Percentiles rank a stretch among this genome's conserved stretches.
These are phyloP conservation scores for Sphaerophoria rueppellii DNA, from an alignment of 2,888 invertebrate genomes.

Conservation along the genomic window DNA sequence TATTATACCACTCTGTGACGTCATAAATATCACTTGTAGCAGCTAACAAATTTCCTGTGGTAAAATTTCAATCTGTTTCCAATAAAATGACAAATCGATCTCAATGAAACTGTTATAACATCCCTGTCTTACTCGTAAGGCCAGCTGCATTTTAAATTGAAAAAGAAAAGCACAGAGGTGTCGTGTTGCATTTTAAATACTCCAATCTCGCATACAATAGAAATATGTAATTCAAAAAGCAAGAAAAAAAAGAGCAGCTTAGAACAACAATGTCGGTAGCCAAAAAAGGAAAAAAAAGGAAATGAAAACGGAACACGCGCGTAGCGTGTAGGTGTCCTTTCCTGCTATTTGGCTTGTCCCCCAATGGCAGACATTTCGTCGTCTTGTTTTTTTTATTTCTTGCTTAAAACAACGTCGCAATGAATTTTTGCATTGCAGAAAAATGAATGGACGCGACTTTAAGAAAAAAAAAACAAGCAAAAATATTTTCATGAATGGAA, in stretches of 20 bases:
- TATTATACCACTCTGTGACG: too few relatives aligned
- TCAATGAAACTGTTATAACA: not conserved
- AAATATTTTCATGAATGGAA: conserved; percentile 67
- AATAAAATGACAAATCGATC: too few relatives aligned
- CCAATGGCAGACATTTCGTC: conserved; percentile 53
- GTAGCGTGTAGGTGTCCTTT: conserved; percentile 64
- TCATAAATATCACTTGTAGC: too few relatives aligned
- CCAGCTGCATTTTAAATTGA: not conserved
- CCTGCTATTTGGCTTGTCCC: conserved; percentile 24
- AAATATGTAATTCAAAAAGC: not conserved
- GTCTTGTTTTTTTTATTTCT: conserved; percentile 16
- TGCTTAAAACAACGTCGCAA: not conserved
- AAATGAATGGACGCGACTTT: conserved; percentile 51
- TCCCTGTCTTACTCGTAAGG: not conserved
- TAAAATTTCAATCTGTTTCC: too few relatives aligned
- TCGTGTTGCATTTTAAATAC: conserved; percentile 69
- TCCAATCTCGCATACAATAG: not conserved
- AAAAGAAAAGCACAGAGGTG: conserved; percentile 55
- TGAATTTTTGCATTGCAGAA: conserved; percentile 8
- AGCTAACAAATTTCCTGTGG: not conserved
- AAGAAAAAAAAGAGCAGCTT: conserved; percentile 39
- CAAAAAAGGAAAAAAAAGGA: conserved; percentile 29
- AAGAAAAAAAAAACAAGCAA: conserved; percentile 19
- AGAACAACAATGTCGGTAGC: conserved; percentile 7
- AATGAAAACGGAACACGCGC: conserved; percentile 45